A percentile compares a stretch with the other conserved stretches of the same genome.
phyloP scores from a whole-genome alignment of 2,113 vertebrate genomes.

The Oreochromis niloticus region DNA sequence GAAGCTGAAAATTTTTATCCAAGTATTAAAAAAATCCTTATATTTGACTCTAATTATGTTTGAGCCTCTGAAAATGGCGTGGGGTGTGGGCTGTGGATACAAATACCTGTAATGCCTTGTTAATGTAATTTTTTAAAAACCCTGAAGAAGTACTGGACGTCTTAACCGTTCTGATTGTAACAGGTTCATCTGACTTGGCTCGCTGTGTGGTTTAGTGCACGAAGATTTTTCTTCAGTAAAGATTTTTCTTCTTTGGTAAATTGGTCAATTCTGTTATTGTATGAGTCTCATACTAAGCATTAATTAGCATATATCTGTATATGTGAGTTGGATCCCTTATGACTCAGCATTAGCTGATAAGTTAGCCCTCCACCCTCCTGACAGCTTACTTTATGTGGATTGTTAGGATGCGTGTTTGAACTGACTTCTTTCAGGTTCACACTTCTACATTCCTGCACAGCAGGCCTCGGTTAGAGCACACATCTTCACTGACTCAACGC shows the following conservation, averaged over 20 bases:
- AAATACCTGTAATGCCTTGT: not conserved
- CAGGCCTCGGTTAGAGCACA: not conserved
- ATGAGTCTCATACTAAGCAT: not conserved
- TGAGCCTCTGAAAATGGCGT: not conserved
- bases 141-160: accelerated
- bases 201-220: accelerated
- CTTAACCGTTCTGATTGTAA: not conserved
- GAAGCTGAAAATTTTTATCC: not conserved
- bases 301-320: not conserved
- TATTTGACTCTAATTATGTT: not conserved
- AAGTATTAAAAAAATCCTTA: accelerated
- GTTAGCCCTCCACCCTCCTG: not conserved
- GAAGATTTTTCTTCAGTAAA: not conserved
- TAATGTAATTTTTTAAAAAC: not conserved
- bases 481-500: not conserved
- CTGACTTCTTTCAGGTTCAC: not conserved
- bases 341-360: not conserved
- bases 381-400: not conserved
- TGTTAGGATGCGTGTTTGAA: not conserved
- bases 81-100: not conserved
- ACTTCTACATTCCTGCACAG: not conserved
- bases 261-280: not conserved
- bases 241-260: not conserved
- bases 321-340: not conserved
- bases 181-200: accelerated